Conservation (phyloP, 2,888 invertebrate species). For the Lottia scabra region DNA sequence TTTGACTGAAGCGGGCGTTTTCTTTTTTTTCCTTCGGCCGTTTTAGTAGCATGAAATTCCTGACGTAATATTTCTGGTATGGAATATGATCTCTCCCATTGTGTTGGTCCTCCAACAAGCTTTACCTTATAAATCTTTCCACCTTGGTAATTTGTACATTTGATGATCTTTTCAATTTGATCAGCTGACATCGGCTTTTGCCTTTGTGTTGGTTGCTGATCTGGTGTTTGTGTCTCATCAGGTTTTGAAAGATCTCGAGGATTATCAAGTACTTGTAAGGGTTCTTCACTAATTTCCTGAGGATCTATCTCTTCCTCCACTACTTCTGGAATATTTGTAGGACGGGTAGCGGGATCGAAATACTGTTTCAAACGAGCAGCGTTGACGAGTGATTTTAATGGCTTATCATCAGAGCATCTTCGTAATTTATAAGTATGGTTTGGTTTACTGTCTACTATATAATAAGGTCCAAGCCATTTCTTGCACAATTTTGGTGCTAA, state of each 20-base stretch:
- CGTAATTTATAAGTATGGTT: conserved; percentile 1
- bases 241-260: no score
- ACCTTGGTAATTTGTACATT: neutral
- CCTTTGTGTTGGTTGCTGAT: neutral
- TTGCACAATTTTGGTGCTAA: conserved; percentile 8
- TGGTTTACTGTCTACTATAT: neutral
- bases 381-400: neutral
- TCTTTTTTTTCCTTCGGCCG: no score
- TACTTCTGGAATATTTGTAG: neutral
- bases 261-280: no score
- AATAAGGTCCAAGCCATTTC: conserved; percentile 11
- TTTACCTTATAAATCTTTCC: neutral
- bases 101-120: neutral
- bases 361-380: conserved; percentile 9
- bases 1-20: no score
- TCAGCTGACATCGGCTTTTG: neutral
- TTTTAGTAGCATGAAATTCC: no score
- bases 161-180: neutral
- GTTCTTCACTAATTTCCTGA: no score
- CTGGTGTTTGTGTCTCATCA: no score
- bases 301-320: no score
- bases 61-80: no score
- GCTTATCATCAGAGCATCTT: neutral
- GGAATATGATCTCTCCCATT: no score
- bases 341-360: neutral